A percentile compares a stretch with the other conserved stretches of the same genome.
These are phyloP conservation scores for Neodiprion virginianus DNA, from an alignment of 1,140 invertebrate genomes.

Conservation along the genomic window DNA sequence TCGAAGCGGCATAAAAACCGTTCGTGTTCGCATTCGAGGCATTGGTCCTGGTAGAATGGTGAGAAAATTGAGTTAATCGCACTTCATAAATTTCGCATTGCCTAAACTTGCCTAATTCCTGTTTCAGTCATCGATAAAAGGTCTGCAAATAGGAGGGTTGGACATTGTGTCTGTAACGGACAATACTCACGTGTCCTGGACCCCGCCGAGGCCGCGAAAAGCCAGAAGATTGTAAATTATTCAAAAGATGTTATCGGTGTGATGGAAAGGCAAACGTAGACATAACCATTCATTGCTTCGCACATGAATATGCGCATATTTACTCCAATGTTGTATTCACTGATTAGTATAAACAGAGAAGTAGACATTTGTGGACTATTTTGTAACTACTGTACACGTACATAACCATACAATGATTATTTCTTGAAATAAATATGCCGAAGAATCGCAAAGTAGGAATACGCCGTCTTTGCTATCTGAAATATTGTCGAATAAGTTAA, in stretches of 20 bases:
- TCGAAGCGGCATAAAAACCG: slow-evolving; percentile 73
- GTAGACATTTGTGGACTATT: too few relatives aligned
- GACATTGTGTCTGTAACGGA: slow-evolving; percentile 92
- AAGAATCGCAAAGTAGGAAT: background rate
- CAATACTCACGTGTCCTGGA: slow-evolving; percentile 80
- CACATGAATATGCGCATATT: too few relatives aligned
- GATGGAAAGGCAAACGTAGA: too few relatives aligned
- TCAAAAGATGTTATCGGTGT: background rate
- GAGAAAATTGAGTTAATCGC: slow-evolving; percentile 43
- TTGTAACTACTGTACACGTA: too few relatives aligned
- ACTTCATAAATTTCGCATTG: slow-evolving; percentile 13
- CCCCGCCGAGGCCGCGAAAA: slow-evolving; percentile 78
- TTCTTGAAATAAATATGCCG: background rate
- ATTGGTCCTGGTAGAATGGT: slow-evolving; percentile 90
- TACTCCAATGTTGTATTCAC: too few relatives aligned
- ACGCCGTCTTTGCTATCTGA: background rate
- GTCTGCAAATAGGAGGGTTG: slow-evolving; percentile 86
- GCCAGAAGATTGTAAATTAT: slow-evolving; percentile 71
- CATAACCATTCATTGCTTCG: too few relatives aligned
- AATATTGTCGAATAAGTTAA: background rate
- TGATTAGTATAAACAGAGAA: too few relatives aligned
- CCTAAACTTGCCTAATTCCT: slow-evolving; percentile 26
- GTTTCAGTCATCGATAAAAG: slow-evolving; percentile 87
- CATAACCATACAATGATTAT: background rate
- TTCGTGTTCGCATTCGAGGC: slow-evolving; percentile 79